Conservation (phyloP, 1,140 invertebrate genomes). For the Melipona quadrifasciata region DNA sequence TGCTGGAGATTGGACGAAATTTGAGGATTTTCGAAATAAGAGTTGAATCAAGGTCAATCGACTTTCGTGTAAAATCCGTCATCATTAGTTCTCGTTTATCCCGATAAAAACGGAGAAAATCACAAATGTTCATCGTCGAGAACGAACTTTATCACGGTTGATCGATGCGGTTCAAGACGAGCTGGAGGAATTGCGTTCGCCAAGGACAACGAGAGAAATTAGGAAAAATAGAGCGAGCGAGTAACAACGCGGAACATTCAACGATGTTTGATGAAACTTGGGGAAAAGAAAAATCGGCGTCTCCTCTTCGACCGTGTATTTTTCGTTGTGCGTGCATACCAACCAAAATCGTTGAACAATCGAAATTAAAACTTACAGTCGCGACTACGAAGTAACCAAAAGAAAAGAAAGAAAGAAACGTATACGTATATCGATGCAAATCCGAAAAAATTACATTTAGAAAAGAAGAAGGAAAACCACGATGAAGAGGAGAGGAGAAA, state of each 20-base stretch:
- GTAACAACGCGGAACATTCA: not conserved
- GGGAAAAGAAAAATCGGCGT: not conserved
- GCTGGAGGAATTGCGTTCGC: not conserved
- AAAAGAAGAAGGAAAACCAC: not conserved
- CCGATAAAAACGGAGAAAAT: not conserved
- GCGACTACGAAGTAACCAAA: not conserved
- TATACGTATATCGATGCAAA: not conserved
- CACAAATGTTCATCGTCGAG: not conserved
- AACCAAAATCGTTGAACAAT: not conserved
- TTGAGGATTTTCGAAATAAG: no score
- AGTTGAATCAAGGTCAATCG: not conserved
- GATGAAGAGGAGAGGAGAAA: not conserved
- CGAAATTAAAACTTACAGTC: not conserved
- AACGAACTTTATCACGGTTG: not conserved
- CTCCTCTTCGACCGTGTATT: no score
- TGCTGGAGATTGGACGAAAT: no score
- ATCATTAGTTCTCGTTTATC: not conserved
- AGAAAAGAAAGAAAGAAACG: not conserved
- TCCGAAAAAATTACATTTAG: not conserved
- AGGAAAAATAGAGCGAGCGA: not conserved
- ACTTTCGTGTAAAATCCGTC: not conserved
- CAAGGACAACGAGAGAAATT: constrained; percentile 17
- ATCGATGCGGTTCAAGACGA: not conserved
- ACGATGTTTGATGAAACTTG: not conserved
- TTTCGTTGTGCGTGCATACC: not conserved